Conservation (phyloP, 2,888 invertebrate genomes). For the Kryphioiulus occultus region DNA sequence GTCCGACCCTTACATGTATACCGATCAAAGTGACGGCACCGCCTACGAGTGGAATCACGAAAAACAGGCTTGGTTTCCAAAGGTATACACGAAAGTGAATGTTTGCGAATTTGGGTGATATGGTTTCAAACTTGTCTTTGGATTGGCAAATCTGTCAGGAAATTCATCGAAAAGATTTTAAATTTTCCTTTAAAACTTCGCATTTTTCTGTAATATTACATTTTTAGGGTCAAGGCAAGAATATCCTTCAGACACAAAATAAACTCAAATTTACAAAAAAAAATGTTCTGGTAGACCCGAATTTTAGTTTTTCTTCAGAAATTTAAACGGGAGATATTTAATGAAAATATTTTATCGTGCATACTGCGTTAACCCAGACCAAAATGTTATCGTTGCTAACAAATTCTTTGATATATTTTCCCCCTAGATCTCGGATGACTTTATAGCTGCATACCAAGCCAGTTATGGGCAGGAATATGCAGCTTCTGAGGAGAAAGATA, state of each 20-base stretch:
- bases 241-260: too few species aligned
- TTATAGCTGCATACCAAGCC: slow-evolving; percentile 95
- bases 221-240: too few species aligned
- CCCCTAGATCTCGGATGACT: slow-evolving; percentile 85
- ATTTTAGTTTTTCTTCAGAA: too few species aligned
- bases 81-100: slow-evolving; percentile 65
- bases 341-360: too few species aligned
- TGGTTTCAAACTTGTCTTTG: not conserved
- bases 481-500: not conserved
- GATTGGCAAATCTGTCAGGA: too few species aligned
- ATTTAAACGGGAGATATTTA: too few species aligned
- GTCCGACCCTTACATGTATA: slow-evolving; percentile 66
- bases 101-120: not conserved
- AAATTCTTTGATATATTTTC: not conserved
- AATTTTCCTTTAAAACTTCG: too few species aligned
- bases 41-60: slow-evolving; percentile 90
- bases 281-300: too few species aligned
- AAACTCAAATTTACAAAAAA: too few species aligned
- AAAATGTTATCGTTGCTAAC: not conserved
- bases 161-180: too few species aligned
- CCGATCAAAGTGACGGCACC: slow-evolving; percentile 82
- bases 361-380: too few species aligned
- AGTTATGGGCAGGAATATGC: slow-evolving; percentile 75
- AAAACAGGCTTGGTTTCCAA: slow-evolving; percentile 95
- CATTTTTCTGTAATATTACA: too few species aligned